Base-by-base conservation (phyloP, 2,888 invertebrate species). In the Microplitis manilae region DNA sequence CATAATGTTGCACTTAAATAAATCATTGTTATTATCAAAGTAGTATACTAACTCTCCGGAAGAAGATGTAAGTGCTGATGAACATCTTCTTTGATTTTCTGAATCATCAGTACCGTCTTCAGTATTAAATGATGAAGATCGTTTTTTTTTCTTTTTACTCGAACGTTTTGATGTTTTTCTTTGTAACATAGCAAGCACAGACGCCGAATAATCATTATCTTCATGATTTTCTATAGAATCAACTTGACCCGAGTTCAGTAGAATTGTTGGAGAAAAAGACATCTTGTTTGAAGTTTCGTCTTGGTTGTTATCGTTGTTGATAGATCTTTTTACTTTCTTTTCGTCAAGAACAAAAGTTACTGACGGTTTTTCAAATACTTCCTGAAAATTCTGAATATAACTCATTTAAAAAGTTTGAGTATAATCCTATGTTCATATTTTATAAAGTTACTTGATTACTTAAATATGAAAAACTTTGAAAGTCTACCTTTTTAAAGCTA, bases 141-240 rank as follows among this genome's bases (percentile, higher is more conserved):
- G 91, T 73, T 92, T 92, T 75, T 93, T 92, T 39, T 93, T 93
- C 78, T 94, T 93, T 75, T 94, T 92, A 5, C 94, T 94, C 68
- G 94, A 92, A 74, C 95, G 92, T 41, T 94, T 92, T 80, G 95
- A 96, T 72, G 95, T 95, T 75, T 95, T 92, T 75, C 96, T 92
- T 88, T 95, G 95, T 85, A 97, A 93, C 83, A 96, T 96, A 1
- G 95, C 96, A 85, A 94, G 96, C 76, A 96, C 94, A 84, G 96
- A 97, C 7, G 94, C 94, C 0, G 96, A 96, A 88, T 97, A 96
- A 87, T 97, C 96, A 80, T 96, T 96, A 81, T 95, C 96, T 1
- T 93, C 85, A 69, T 92, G 86, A 30, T 84, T 92, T 68, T 85
- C 89, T 65, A 85, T 89, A 74, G 81, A 81, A 67, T 85, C 85